Evolutionary conservation across 2,888 invertebrate species (phyloP).

Genomic region (Orchesellides sinensis): DNA sequence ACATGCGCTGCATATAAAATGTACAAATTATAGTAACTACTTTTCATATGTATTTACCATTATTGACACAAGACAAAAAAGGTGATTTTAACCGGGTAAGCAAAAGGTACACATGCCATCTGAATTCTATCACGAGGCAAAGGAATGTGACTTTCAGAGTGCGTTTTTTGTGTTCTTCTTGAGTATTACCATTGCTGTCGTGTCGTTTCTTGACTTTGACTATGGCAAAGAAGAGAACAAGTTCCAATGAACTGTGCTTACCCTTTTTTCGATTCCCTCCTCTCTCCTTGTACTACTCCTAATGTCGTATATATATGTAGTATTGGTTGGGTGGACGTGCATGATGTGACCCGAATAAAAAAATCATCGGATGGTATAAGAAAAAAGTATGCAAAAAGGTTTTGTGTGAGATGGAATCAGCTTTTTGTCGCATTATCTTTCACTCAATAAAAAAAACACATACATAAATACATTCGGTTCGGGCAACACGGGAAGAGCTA

Average conservation of each 20-base stretch:
- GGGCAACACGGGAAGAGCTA: background rate
- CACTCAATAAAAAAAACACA: constrained; percentile 20
- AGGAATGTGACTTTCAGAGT: constrained; percentile 49
- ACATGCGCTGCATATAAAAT: background rate
- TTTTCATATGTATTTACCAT: background rate
- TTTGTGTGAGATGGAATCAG: constrained; percentile 37
- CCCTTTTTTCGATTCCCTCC: too few species aligned
- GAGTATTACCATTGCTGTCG: background rate
- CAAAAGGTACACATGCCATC: background rate
- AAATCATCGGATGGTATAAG: constrained; percentile 39
- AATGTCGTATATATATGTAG: too few species aligned
- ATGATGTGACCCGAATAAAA: constrained; percentile 56
- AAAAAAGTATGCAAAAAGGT: constrained; percentile 14
- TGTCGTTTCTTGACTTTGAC: constrained; percentile 19
- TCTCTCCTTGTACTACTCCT: too few species aligned
- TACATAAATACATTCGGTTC: constrained; percentile 10
- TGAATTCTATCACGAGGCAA: constrained; percentile 27
- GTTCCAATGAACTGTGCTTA: constrained; percentile 48
- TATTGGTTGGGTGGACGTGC: constrained; percentile 9
- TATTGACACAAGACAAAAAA: background rate
- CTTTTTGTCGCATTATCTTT: constrained; percentile 43
- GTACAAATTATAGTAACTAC: background rate
- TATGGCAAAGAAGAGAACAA: too few species aligned
- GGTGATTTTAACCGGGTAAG: background rate
- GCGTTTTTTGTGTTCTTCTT: background rate